Percentiles rank a stretch among this genome's conserved stretches.
These are phyloP conservation scores for Lycaena phlaeas DNA, from an alignment of 2,888 invertebrate genomes.

Conservation along the genomic window DNA sequence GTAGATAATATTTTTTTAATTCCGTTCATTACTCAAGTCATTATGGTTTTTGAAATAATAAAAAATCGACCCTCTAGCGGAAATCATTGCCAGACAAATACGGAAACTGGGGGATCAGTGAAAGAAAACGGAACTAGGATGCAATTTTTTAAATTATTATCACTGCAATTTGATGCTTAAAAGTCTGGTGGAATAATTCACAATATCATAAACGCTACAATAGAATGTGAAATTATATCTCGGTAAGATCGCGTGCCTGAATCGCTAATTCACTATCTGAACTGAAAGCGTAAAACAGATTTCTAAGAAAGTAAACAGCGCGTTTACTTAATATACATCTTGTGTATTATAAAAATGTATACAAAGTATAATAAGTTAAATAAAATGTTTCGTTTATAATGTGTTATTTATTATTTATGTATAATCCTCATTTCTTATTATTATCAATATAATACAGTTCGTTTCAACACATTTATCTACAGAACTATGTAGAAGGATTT, in stretches of 20 bases:
- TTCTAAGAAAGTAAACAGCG: slow-evolving; percentile 27
- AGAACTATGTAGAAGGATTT: too few relatives aligned
- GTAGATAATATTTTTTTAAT: neutral
- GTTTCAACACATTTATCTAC: too few relatives aligned
- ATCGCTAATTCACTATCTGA: slow-evolving; percentile 33
- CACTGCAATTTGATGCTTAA: slow-evolving; percentile 14
- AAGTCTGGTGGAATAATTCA: neutral
- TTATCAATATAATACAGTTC: too few relatives aligned
- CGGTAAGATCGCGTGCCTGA: slow-evolving; percentile 13
- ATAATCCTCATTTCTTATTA: too few relatives aligned
- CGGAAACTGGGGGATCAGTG: slow-evolving; percentile 21
- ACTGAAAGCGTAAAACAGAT: slow-evolving; percentile 61
- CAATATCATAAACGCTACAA: neutral
- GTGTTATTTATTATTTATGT: too few relatives aligned
- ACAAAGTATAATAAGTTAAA: too few relatives aligned
- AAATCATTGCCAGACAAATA: slow-evolving; percentile 17
- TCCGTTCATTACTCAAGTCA: neutral
- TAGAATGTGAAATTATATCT: neutral
- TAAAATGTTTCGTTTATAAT: too few relatives aligned
- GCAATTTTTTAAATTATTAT: slow-evolving; percentile 20
- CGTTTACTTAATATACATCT: slow-evolving; percentile 8
- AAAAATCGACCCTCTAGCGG: slow-evolving; percentile 18
- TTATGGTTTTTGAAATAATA: neutral
- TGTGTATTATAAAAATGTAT: too few relatives aligned
- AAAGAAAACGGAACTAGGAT: slow-evolving; percentile 20